These are phyloP conservation scores for Eupithecia centaureata DNA, from an alignment of 2,888 invertebrate genomes.

Conservation along the genomic window DNA sequence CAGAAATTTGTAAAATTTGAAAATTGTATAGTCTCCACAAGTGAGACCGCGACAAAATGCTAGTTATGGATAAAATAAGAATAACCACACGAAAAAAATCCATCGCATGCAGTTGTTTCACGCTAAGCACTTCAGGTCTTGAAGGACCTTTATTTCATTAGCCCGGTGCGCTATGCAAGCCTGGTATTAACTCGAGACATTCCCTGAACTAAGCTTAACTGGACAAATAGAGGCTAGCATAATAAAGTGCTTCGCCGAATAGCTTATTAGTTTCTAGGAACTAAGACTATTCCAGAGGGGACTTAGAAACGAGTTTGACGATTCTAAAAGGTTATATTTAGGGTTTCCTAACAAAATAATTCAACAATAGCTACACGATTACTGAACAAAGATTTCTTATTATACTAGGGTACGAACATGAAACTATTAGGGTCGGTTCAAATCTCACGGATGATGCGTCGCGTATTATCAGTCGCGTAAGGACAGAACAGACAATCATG, in stretches of 20 bases:
- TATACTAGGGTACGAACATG: too few species aligned
- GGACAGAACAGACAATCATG: too few species aligned
- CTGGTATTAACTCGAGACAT: slow-evolving; percentile 19
- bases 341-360: too few species aligned
- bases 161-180: slow-evolving; percentile 22
- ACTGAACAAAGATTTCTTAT: too few species aligned
- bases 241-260: slow-evolving; percentile 22
- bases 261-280: slow-evolving; percentile 13
- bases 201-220: slow-evolving; percentile 5
- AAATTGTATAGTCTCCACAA: too few species aligned
- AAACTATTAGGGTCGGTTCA: too few species aligned
- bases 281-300: neutral
- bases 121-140: neutral
- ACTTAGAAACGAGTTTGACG: neutral
- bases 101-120: neutral
- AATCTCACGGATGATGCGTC: too few species aligned
- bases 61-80: too few species aligned
- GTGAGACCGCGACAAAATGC: too few species aligned
- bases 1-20: too few species aligned
- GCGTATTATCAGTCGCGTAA: too few species aligned
- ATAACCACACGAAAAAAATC: neutral
- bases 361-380: too few species aligned
- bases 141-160: slow-evolving; percentile 22
- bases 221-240: slow-evolving; percentile 27
- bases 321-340: neutral